Evolutionary conservation across 2,113 vertebrate species (phyloP).

Genomic region (Megaptera novaeangliae): DNA sequence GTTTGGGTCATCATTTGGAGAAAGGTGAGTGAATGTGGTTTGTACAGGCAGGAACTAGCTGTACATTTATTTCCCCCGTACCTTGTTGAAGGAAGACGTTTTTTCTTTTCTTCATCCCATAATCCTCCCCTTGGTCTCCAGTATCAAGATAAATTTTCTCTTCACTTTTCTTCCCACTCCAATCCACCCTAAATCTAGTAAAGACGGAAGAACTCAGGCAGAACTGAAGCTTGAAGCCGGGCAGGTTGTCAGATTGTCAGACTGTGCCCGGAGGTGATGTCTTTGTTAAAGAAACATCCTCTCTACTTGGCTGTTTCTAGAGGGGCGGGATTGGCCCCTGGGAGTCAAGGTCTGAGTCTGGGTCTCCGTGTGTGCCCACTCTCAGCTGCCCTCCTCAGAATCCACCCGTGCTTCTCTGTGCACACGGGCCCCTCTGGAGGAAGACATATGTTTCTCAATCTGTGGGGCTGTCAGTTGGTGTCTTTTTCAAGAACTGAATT

Average conservation of each 20-base stretch:
- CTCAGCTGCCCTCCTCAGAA: not conserved
- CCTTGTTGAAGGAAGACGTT: not conserved
- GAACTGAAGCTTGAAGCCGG: not conserved
- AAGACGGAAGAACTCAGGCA: not conserved
- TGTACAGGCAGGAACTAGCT: not conserved
- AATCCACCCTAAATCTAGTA: not conserved
- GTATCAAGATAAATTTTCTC: not conserved
- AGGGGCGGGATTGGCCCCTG: not conserved
- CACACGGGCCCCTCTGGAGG: not conserved
- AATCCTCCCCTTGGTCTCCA: not conserved
- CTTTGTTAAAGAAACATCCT: not conserved
- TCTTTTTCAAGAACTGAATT: slow-evolving; percentile 27
- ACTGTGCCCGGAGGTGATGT: not conserved
- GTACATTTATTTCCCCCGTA: not conserved
- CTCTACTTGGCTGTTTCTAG: not conserved
- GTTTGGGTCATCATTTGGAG: not conserved
- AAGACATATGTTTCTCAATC: not conserved
- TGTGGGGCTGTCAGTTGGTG: not conserved
- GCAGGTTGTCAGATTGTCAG: not conserved
- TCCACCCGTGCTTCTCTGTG: not conserved
- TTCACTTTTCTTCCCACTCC: not conserved
- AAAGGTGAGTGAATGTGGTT: not conserved
- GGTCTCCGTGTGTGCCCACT: not conserved
- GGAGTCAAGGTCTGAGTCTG: not conserved
- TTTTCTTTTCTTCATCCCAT: not conserved